These are phyloP conservation scores for Hemitrygon akajei DNA, from an alignment of 2,797 vertebrate species.

Conservation along the genomic window DNA sequence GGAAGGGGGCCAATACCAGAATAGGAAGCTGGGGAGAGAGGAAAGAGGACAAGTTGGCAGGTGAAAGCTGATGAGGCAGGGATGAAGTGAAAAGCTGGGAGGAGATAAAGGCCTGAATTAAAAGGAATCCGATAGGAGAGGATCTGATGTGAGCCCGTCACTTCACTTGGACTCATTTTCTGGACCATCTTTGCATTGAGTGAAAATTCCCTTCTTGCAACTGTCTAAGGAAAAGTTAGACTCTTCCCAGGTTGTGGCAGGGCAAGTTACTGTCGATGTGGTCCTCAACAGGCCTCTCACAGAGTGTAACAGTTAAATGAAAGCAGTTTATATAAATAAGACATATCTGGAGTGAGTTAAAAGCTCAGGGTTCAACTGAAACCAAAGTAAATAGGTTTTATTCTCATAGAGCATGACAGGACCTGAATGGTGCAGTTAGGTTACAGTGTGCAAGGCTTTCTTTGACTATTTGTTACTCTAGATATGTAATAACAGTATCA, in stretches of 20 bases:
- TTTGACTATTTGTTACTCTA: background rate
- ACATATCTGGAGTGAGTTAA: slow-evolving; percentile 29
- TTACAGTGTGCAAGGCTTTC: background rate
- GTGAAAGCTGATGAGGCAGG: no score
- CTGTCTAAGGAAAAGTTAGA: background rate
- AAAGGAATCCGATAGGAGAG: no score
- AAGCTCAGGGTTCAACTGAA: slow-evolving; percentile 23
- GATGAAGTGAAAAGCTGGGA: no score
- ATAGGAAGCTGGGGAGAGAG: no score
- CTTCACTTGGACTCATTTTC: background rate
- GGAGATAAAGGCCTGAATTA: no score
- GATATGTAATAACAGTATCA: slow-evolving; percentile 19
- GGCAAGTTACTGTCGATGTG: background rate
- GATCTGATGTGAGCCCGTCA: background rate
- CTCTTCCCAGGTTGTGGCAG: background rate
- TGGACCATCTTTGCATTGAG: background rate
- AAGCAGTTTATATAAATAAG: slow-evolving; percentile 29
- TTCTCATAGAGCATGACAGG: background rate
- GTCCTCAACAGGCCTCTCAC: background rate
- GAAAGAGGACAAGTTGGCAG: no score
- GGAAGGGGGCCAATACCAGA: no score
- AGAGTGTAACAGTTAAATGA: slow-evolving; percentile 1
- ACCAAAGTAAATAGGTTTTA: slow-evolving; percentile 21
- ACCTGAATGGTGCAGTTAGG: background rate
- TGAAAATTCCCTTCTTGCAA: background rate